Base-by-base conservation (phyloP, 2,113 vertebrate genomes). In the Ondatra zibethicus region DNA sequence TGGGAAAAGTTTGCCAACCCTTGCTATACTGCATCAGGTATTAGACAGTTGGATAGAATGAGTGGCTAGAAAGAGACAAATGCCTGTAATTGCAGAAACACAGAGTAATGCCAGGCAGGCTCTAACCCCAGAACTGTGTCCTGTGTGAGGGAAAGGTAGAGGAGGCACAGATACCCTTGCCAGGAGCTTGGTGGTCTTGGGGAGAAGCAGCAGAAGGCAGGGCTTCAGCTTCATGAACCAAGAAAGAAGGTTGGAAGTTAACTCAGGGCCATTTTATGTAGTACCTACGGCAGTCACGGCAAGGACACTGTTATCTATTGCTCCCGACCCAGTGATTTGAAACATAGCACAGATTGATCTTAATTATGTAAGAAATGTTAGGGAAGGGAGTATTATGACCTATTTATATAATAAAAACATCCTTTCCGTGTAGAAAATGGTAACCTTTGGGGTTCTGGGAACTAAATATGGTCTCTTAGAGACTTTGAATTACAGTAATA, bases 121-220 rank as follows among this genome's bases (percentile, higher is more conserved):
- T 21, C 36, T 10, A 61, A 65, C 42, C 29, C 39, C 10, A 8
- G 7, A 13, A 25, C 7, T 25, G 29, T 19, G 47, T 25, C 0
- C 1, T 17, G 1, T n/a, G 12, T 31, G 21, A 10, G n/a, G 68
- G 27, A 27, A 36, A 12, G 12, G 25, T 31, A 1, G 39, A 16
- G 23, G 58, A 7, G 1, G 13, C 58, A 27, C 42, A 9, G 2
- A 42, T 39, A 21, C 12, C 68, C 45, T 45, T 33, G 29, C 4
- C 1, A 0, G 42, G 52, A 55, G 27, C 10, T 70, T 31, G 0
- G 2, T 45, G 4, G 5, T 47, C 0, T 10, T 63, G 9, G 25
- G 66, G 58, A 47, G 52, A 88, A 55, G 25, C 52, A 42, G 36
- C 36, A 63, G 75, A 47, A 45, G 6, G 31, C 36, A 1, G 14